These are phyloP conservation scores for Tyrannus savana DNA, from an alignment of 2,113 vertebrate species.

Conservation along the genomic window DNA sequence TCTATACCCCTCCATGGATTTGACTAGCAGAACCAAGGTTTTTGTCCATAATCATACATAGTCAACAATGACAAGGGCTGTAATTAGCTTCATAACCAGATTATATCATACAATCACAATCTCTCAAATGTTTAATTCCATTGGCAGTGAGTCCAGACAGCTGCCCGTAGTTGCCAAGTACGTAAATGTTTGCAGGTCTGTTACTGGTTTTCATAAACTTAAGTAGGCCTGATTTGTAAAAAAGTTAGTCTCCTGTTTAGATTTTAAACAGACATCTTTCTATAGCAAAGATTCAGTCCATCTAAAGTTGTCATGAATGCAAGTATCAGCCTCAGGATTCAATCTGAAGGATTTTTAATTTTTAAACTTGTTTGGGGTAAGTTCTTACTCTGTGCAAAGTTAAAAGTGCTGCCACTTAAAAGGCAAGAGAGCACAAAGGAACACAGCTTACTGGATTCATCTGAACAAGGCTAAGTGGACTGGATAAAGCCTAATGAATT, in stretches of 20 bases:
- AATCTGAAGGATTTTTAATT: neutral
- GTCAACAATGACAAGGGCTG: conserved; percentile 12
- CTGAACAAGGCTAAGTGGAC: neutral
- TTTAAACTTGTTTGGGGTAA: neutral
- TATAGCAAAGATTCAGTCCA: neutral
- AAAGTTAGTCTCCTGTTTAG: neutral
- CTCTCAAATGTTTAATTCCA: conserved; percentile 8
- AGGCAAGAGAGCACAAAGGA: neutral
- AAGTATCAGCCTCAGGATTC: neutral
- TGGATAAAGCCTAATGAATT: conserved; percentile 13
- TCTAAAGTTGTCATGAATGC: neutral
- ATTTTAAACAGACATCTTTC: neutral
- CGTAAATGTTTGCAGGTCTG: conserved; percentile 1
- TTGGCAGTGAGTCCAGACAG: conserved; percentile 22
- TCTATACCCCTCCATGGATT: neutral
- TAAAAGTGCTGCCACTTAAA: neutral
- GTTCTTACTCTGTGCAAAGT: neutral
- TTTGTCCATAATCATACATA: conserved; percentile 30
- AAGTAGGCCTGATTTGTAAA: neutral
- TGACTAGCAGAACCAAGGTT: neutral
- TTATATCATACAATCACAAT: neutral
- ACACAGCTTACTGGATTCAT: neutral
- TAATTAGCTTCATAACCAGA: conserved; percentile 52
- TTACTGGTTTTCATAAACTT: neutral
- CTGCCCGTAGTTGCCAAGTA: neutral